Conservation (phyloP, 2,888 invertebrate species). For the Ctena decussata region DNA sequence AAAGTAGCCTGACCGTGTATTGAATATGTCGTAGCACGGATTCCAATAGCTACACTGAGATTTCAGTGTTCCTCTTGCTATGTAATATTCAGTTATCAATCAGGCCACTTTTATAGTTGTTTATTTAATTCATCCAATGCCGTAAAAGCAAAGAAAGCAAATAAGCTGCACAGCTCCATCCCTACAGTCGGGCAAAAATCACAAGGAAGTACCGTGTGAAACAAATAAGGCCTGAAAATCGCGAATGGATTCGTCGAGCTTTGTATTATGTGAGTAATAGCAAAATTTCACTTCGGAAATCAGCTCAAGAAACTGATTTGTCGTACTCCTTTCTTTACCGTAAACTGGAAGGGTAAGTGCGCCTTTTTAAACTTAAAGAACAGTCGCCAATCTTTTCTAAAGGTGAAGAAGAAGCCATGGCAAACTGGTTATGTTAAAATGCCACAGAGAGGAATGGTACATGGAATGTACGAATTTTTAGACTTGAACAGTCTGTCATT, state of each 20-base stretch:
- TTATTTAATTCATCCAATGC: no score
- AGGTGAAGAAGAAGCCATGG: slow-evolving; percentile 36
- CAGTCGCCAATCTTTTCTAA: slow-evolving; percentile 26
- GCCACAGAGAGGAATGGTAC: slow-evolving; percentile 39
- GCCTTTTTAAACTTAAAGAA: slow-evolving; percentile 23
- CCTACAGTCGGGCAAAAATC: slow-evolving; percentile 11
- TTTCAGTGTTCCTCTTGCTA: no score
- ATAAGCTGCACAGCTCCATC: slow-evolving; percentile 4
- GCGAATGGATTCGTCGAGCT: background rate
- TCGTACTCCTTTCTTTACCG: slow-evolving; percentile 15
- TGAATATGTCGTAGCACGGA: no score
- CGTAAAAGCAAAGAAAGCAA: no score
- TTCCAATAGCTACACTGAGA: no score
- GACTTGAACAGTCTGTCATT: slow-evolving; percentile 44
- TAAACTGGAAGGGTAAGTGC: background rate
- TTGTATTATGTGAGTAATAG: slow-evolving; percentile 16
- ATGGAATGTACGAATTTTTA: slow-evolving; percentile 38
- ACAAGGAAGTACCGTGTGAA: slow-evolving; percentile 14
- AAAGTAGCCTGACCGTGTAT: no score
- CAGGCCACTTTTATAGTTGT: no score
- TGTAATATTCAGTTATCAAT: no score
- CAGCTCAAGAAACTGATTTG: slow-evolving; percentile 20
- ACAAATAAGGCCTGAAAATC: slow-evolving; percentile 11
- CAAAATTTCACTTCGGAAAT: slow-evolving; percentile 1
- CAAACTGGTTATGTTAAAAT: slow-evolving; percentile 43